These are phyloP conservation scores for Plestiodon gilberti DNA, from an alignment of 2,113 vertebrate species.

Conservation along the genomic window DNA sequence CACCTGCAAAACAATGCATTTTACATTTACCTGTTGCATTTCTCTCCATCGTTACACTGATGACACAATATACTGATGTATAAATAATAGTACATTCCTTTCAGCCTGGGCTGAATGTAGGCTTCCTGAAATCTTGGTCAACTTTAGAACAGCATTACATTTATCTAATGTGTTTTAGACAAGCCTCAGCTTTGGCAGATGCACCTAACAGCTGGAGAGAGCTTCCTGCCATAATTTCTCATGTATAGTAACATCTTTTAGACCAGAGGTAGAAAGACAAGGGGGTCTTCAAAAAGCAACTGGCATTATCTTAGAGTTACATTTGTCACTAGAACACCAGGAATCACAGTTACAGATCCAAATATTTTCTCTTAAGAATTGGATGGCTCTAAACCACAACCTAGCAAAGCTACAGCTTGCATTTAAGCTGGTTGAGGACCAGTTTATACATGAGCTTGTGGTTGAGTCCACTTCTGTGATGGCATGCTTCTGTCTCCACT, in stretches of 20 bases:
- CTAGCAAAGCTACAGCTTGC: neutral
- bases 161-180: neutral
- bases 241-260: neutral
- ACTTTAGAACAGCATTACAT: neutral
- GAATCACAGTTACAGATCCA: neutral
- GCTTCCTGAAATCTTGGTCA: neutral
- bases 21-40: neutral
- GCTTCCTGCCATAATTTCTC: neutral
- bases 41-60: neutral
- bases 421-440: neutral
- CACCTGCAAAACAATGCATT: neutral
- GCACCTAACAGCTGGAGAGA: neutral
- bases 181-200: neutral
- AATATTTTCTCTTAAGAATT: neutral
- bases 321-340: neutral
- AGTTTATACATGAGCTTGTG: neutral
- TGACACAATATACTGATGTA: neutral
- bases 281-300: rapidly evolving
- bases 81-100: neutral
- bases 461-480: neutral
- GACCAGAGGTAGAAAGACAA: neutral
- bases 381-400: neutral
- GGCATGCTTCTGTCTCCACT: too few species aligned
- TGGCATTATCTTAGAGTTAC: neutral
- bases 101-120: neutral